A percentile compares a stretch with the other conserved stretches of the same genome.
These are phyloP conservation scores for Hemibagrus guttatus DNA, from an alignment of 2,797 vertebrate genomes.

Conservation along the genomic window DNA sequence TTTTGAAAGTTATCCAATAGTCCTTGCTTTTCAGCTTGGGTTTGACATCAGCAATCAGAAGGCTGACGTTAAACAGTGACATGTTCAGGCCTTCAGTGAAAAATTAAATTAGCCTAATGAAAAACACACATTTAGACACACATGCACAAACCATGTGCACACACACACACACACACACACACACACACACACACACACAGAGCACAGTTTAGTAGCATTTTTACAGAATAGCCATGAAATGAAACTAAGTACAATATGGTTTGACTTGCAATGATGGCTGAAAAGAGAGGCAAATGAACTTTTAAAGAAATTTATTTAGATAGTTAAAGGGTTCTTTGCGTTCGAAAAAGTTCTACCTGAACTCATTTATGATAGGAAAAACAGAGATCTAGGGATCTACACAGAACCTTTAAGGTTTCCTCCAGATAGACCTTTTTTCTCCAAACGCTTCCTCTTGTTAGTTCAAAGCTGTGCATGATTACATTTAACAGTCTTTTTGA, in stretches of 20 bases:
- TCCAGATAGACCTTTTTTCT: not conserved
- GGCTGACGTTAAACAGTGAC: slow-evolving; percentile 28
- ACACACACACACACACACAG: not conserved
- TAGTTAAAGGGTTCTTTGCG: not conserved
- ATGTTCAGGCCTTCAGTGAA: not conserved
- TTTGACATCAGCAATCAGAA: not conserved
- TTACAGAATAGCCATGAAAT: slow-evolving; percentile 3
- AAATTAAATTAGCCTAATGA: slow-evolving; percentile 14
- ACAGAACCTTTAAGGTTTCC: not conserved
- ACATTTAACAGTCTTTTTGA: not conserved
- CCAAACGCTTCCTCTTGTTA: not conserved
- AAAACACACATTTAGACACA: not conserved
- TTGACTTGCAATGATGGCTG: not conserved
- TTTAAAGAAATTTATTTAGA: not conserved
- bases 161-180: not conserved
- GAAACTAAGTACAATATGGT: not conserved
- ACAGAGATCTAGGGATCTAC: not conserved
- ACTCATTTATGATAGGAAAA: not conserved
- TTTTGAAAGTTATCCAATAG: not conserved
- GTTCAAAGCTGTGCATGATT: not conserved
- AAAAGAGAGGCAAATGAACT: not conserved
- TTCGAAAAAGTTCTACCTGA: not conserved
- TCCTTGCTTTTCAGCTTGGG: slow-evolving; percentile 9
- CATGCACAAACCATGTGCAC: too few species aligned
- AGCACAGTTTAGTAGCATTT: not conserved